Evolutionary conservation across 2,888 invertebrate species (phyloP), one percentile per base, ranked within the genome.

Genomic region (Hololepta plana): DNA sequence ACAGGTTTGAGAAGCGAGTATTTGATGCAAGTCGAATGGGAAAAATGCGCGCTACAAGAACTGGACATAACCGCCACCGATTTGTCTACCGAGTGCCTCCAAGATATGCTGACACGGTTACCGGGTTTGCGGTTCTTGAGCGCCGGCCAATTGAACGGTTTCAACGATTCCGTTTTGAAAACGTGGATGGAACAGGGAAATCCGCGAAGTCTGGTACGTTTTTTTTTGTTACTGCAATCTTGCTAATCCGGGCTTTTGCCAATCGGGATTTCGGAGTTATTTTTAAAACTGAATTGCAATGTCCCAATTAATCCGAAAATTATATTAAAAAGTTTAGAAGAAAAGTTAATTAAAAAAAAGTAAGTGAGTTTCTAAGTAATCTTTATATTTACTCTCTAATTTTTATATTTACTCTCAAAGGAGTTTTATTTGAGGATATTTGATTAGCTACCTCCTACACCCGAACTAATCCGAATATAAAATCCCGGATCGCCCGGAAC

Each of bases 21-120:
- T 51, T 77, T 99, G 32, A 82, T 85, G 76, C 79, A 80, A 47
- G 93, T 93, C 5, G 95, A 96, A 45, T 99, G 98, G 98, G 95
- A 98, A 53, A 90, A 93, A 53, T 53, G 53, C 32, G 82, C 88
- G 2, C 55, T 99, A 29, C 84, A 82, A 50, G 98, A 99, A 56
- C 51, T 99, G 38, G 98, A 99, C 46, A 79, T 99, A 29, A 90
- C 93, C 0, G 98, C 90, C 2, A 98, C 96, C 0, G 96, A 99
- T 54, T 57, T 99, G 31, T 81, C 84, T 2, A 74, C 88, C 0
- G 95, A 96, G 47, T 87, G 91, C 36, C 65, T 99, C 20, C 77
- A 84, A 32, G 88, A 91, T 51, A 77, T 98, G 69, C 60, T 99
- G 9, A 73, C 79, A 0, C 62, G 93, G 37, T 74, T 91, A 36